Conservation (phyloP, 2,113 vertebrate species). For the Phrynosoma platyrhinos region DNA sequence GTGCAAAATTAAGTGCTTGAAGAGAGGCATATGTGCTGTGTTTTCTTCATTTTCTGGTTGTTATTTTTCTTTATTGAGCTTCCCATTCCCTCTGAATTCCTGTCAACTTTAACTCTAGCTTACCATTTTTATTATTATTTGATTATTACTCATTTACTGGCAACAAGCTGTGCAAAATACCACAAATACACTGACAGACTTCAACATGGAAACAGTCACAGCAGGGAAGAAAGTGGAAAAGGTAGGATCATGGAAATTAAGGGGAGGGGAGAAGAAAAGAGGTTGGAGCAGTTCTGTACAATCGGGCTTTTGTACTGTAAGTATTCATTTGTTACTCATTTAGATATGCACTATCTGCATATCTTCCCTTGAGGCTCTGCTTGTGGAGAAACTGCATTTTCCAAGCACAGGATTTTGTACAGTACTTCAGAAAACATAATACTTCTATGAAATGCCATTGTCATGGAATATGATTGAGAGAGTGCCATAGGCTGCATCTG, state of each 20-base stretch:
- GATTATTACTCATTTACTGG: slow-evolving; percentile 17
- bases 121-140: slow-evolving; percentile 3
- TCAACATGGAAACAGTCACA: background rate
- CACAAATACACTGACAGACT: background rate
- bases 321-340: background rate
- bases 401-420: background rate
- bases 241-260: background rate
- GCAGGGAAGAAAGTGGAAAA: slow-evolving; percentile 5
- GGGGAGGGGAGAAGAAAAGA: background rate
- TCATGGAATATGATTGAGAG: background rate
- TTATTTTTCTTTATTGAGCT: background rate
- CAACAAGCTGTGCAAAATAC: background rate
- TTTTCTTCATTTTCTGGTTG: background rate
- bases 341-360: background rate
- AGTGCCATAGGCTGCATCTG: background rate
- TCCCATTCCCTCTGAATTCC: background rate
- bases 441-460: background rate
- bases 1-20: background rate
- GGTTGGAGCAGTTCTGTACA: background rate
- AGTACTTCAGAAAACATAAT: background rate
- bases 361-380: background rate
- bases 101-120: background rate
- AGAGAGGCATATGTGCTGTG: background rate
- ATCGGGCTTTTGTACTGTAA: background rate
- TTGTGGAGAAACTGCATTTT: background rate